Evolutionary conservation across 2,113 vertebrate genomes (phyloP).

Genomic region (Halichoerus grypus): DNA sequence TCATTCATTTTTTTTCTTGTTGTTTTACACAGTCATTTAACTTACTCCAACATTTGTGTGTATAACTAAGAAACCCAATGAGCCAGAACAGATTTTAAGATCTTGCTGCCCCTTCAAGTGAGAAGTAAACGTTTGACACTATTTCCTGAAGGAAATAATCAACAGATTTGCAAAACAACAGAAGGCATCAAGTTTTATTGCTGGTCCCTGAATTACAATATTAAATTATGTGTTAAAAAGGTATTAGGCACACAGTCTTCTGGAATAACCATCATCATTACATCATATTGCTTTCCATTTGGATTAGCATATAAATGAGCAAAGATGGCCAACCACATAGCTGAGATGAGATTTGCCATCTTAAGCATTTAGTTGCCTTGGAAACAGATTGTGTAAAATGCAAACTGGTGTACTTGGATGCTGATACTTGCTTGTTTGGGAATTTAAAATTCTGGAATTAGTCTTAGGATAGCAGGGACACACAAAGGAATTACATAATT

Average conservation of each 20-base stretch:
- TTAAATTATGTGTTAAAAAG: constrained; percentile 87
- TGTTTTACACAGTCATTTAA: constrained; percentile 54
- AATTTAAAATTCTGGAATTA: constrained; percentile 58
- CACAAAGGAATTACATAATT: neutral
- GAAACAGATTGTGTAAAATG: constrained; percentile 63
- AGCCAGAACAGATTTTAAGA: constrained; percentile 75
- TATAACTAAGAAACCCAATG: constrained; percentile 62
- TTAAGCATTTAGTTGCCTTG: constrained; percentile 72
- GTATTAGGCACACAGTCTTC: constrained; percentile 80
- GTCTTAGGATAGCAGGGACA: constrained; percentile 14
- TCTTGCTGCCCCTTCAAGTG: constrained; percentile 72
- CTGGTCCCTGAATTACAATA: constrained; percentile 83
- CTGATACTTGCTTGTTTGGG: constrained; percentile 50
- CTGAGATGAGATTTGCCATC: constrained; percentile 1
- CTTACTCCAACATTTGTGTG: constrained; percentile 40
- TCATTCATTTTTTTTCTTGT: neutral
- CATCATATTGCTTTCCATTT: constrained; percentile 70
- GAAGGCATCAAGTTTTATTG: constrained; percentile 74
- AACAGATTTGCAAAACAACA: constrained; percentile 81
- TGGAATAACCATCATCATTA: constrained; percentile 72
- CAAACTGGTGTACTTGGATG: neutral
- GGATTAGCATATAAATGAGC: constrained; percentile 88
- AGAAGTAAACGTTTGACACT: constrained; percentile 59
- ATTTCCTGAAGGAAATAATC: constrained; percentile 81
- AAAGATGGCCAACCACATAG: constrained; percentile 72